phyloP scores from a whole-genome alignment of 1,140 invertebrate genomes.

The Lordiphosa clarofinis region DNA sequence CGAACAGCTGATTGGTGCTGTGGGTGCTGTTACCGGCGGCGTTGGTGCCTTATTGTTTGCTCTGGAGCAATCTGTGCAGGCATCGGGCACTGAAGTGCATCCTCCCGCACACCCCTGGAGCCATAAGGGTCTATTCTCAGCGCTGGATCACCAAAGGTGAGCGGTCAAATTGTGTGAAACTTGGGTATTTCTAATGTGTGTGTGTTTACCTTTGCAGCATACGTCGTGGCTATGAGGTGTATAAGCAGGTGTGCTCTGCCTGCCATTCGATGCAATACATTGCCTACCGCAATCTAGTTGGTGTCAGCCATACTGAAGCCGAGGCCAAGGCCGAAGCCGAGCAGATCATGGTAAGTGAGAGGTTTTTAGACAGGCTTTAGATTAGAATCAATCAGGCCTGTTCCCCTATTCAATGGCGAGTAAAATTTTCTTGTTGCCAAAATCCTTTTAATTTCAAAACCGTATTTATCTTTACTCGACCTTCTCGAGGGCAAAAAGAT shows the following conservation, averaged over 20 bases:
- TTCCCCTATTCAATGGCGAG: too few species aligned
- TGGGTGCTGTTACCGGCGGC: constrained; percentile 89
- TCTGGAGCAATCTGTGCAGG: constrained; percentile 92
- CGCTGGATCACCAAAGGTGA: constrained; percentile 91
- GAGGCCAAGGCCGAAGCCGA: constrained; percentile 97
- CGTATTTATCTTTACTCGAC: too few species aligned
- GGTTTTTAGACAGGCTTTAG: too few species aligned
- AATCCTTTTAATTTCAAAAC: too few species aligned
- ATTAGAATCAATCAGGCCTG: too few species aligned
- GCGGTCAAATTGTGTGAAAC: background rate
- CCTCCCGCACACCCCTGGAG: constrained; percentile 90
- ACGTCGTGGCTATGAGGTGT: constrained; percentile 98
- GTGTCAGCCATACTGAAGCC: constrained; percentile 93
- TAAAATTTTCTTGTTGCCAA: too few species aligned
- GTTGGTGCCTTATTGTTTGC: constrained; percentile 90
- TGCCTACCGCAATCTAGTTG: constrained; percentile 94
- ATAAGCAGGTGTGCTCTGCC: constrained; percentile 99
- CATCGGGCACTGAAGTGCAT: constrained; percentile 89
- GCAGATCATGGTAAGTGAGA: constrained; percentile 87
- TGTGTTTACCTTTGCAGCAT: constrained; percentile 81
- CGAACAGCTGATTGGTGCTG: constrained; percentile 87
- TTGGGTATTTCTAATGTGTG: too few species aligned
- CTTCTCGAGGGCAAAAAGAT: too few species aligned
- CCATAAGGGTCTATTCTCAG: constrained; percentile 87
- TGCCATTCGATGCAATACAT: constrained; percentile 98